Base-by-base conservation (phyloP, 2,797 vertebrate genomes). In the Poeciliopsis gracilis region DNA sequence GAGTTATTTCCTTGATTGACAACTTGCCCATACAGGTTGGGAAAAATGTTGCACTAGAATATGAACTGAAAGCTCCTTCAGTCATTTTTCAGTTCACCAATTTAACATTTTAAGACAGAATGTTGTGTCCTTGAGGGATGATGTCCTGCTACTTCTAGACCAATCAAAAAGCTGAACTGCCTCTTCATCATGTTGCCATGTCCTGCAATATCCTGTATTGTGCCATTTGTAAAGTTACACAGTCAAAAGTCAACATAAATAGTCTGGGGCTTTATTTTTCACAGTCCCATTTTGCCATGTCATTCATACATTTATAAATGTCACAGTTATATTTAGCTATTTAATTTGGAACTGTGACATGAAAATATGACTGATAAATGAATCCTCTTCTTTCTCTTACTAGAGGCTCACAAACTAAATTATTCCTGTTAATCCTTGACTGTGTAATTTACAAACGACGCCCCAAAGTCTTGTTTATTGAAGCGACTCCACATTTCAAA, bases 21-120 rank as follows among this genome's bases (percentile, higher is more conserved):
- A 97, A 90, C 89, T 83, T 98, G 20, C 95, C 92, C 3, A 0
- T 98, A 59, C 97, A 98, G 97, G 97, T 97, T 73, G n/a, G 38
- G 4, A 43, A 69, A 69, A n/a, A 45, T 41, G 16, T 38, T 38
- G 33, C 33, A 66, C 33, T 8, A 66, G 33, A 41, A 67, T 38
- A 41, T 38, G 11, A 67, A 41, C 15, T 63, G 12, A 61, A 63
- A 63, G 16, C 6, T 63, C 59, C 59, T 63, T 63, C 59, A 20
- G 13, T 63, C 2, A 2, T 67, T 41, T 36, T 67, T 67, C 63
- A 66, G 61, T 23, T 38, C 9, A 18, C 16, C 6, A 10, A 41
- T 67, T 41, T 67, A 36, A 38, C 20, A 67, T 41, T 9, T 38
- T 67, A 25, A 41, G 63, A 41, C 36, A 41, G 36, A 11, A 67